phyloP scores from a whole-genome alignment of 2,797 vertebrate species.

The Psittacula echo region DNA sequence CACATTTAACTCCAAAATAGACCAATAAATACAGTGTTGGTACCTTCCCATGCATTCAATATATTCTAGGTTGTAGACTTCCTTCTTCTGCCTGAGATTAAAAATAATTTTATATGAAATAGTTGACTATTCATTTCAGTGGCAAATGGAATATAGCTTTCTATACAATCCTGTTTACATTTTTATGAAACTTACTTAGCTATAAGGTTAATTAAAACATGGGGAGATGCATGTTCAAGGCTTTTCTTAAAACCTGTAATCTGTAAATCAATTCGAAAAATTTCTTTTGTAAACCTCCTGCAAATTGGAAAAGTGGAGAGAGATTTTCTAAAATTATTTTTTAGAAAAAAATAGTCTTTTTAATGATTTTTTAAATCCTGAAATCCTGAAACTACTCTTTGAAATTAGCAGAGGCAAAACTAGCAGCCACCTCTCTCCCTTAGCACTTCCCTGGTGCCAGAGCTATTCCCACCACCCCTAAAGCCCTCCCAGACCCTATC shows the following conservation, averaged over 20 bases:
- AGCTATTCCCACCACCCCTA: neutral
- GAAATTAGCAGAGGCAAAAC: neutral
- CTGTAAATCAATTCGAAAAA: neutral
- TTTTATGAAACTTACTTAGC: neutral
- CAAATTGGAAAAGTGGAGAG: neutral
- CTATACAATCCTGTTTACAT: neutral
- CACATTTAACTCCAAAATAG: fast-evolving
- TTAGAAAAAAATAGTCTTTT: neutral
- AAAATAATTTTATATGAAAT: neutral
- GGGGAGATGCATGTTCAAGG: neutral
- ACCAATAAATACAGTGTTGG: neutral
- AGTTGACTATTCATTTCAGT: neutral
- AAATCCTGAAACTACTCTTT: neutral
- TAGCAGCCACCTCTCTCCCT: neutral
- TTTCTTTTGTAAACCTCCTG: neutral
- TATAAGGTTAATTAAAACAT: neutral
- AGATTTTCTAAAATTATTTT: neutral
- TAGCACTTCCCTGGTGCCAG: neutral
- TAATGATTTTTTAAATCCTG: neutral
- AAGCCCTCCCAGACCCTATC: neutral
- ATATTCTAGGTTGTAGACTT: neutral
- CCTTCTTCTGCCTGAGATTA: neutral
- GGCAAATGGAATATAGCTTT: neutral
- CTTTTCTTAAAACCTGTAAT: neutral
- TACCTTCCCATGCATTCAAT: neutral